phyloP scores from a whole-genome alignment of 2,113 vertebrate species.

The Mobula hypostoma region DNA sequence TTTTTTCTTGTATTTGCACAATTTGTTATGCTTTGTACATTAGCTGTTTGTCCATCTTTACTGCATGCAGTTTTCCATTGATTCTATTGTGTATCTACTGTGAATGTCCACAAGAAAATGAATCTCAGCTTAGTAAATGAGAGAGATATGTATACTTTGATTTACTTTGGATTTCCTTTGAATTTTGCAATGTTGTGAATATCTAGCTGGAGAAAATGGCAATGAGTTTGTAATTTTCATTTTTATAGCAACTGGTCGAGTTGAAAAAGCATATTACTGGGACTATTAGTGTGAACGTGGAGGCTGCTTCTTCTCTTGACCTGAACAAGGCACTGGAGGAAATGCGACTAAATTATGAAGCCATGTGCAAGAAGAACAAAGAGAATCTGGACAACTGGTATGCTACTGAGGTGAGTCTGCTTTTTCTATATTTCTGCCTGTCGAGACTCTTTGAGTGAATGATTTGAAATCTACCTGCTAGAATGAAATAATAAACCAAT shows the following conservation, averaged over 20 bases:
- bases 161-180: no score
- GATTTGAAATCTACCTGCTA: background rate
- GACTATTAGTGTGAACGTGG: background rate
- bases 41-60: no score
- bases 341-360: background rate
- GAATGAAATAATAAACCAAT: background rate
- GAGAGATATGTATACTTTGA: no score
- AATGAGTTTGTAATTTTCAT: background rate
- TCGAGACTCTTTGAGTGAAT: background rate
- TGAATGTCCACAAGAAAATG: no score
- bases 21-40: no score
- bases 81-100: no score
- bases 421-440: background rate
- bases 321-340: background rate
- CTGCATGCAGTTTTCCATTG: no score
- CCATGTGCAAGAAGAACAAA: background rate
- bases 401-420: background rate
- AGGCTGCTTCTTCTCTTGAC: rapidly evolving
- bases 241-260: background rate
- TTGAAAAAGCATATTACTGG: background rate
- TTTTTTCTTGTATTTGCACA: no score
- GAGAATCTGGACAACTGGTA: background rate
- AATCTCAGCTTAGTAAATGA: no score
- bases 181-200: background rate
- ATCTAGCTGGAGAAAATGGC: background rate